These are phyloP conservation scores for Pseudomyrmex concolor DNA, from an alignment of 1,140 invertebrate genomes.

Conservation along the genomic window DNA sequence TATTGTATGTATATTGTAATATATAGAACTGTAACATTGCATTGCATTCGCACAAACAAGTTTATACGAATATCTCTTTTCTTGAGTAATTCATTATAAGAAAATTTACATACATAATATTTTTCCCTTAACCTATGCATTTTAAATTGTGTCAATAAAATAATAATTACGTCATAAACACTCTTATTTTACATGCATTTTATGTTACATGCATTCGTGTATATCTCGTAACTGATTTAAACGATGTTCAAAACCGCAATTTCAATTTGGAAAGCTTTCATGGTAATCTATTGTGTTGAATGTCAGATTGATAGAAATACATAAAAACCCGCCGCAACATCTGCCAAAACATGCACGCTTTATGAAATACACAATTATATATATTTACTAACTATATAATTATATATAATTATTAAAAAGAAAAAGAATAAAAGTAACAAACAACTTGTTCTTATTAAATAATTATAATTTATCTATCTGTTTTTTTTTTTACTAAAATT, in stretches of 20 bases:
- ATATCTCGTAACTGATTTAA: conserved; percentile 28
- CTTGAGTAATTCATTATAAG: too few relatives aligned
- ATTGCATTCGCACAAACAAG: too few relatives aligned
- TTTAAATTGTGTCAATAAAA: too few relatives aligned
- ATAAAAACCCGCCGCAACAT: conserved; percentile 10
- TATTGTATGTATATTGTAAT: too few relatives aligned
- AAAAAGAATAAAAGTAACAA: background rate
- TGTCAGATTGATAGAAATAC: background rate
- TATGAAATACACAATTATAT: background rate
- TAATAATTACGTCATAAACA: too few relatives aligned
- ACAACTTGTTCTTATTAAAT: background rate
- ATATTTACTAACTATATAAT: background rate
- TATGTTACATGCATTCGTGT: background rate
- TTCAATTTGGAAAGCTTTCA: conserved; percentile 51
- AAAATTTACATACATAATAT: too few relatives aligned
- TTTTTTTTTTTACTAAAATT: background rate
- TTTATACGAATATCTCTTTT: too few relatives aligned
- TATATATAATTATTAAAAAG: background rate
- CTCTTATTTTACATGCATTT: too few relatives aligned
- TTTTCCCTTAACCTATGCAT: too few relatives aligned
- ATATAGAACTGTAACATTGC: too few relatives aligned
- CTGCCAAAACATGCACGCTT: background rate
- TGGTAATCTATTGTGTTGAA: conserved; percentile 20
- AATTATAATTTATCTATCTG: too few relatives aligned
- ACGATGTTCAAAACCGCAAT: background rate